A percentile compares a stretch with the other conserved stretches of the same genome.
phyloP scores from a whole-genome alignment of 35 echinoderm and acorn worm species.

The Stichopus chloronotus region DNA sequence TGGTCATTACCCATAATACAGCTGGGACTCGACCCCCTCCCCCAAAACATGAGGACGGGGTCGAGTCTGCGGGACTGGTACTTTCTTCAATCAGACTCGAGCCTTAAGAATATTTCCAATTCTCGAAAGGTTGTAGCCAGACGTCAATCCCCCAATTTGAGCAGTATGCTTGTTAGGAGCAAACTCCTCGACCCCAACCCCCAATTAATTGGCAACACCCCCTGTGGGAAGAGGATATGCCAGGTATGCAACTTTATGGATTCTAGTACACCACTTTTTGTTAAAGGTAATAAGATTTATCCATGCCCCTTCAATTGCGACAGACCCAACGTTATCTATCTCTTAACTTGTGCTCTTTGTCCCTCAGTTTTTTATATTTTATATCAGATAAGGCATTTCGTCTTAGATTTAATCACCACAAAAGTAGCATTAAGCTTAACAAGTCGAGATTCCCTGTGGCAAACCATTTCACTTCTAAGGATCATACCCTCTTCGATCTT shows the following conservation, averaged over 20 bases:
- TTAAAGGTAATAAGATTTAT: not conserved
- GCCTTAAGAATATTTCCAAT: not conserved
- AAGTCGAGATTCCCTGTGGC: not conserved
- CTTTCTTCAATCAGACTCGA: not conserved
- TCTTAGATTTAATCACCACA: not conserved
- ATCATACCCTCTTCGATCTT: too few species aligned
- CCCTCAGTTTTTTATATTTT: not conserved
- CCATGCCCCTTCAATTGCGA: slow-evolving; percentile 4
- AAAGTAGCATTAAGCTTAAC: not conserved
- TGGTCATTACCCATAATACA: not conserved
- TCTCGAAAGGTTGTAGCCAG: not conserved
- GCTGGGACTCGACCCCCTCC: slow-evolving; percentile 22
- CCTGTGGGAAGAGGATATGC: not conserved
- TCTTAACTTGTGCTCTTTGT: not conserved
- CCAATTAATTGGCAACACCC: too few species aligned
- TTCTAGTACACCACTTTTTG: not conserved
- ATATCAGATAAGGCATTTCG: not conserved
- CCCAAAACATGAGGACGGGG: not conserved
- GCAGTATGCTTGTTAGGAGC: not conserved
- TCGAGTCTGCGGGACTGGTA: not conserved
- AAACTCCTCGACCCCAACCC: not conserved
- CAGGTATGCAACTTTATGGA: not conserved
- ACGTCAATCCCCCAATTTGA: not conserved
- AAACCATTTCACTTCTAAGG: too few species aligned
- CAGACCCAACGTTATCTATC: slow-evolving; percentile 14